Base-by-base conservation (phyloP, 2,888 invertebrate species). In the Ectemnius lituratus region DNA sequence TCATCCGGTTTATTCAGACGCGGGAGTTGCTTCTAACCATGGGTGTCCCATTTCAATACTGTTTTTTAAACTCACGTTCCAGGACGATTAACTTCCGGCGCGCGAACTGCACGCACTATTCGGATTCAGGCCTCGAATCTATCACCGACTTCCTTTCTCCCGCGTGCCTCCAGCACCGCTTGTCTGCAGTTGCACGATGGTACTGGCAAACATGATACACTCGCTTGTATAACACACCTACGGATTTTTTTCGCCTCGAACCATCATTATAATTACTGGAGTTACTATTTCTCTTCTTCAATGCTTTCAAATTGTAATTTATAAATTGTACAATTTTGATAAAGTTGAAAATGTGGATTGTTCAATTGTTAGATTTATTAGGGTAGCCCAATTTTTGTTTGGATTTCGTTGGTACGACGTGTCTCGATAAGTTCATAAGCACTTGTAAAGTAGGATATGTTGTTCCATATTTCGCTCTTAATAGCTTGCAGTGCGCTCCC, bases 31-130 rank as follows among this genome's bases (percentile, higher is more conserved):
- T 52, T 52, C 52, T 16, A 52, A 52, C 52, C 16, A 14, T 14
- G 66, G 67, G 62, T 73, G 70, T 75, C 61, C 66, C 58, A 59
- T 79, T 83, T 73, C 73, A 67, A 59, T 56, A 68, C 68, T 74
- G 72, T 65, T 77, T 76, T 37, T 79, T 67, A 68, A 77, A 76
- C 70, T 62, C 78, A 81, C 83, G 79, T 79, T 80, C 78, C 83
- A 84, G 82, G 83, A 82, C 79, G 77, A 62, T 75, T 76, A 70
- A 79, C 80, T 83, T 85, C 85, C 84, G 83, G 78, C 70, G 72
- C 63, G 59, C n/a, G 8, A 14, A 52, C 59, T 58, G 70, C 70
- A 67, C 62, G 52, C 28, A 63, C 69, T 61, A 52, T 70, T 68
- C 73, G 60, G 52, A 72, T 73, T 64, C 76, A 68, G 70, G 73